A percentile compares a stretch with the other conserved stretches of the same genome.
Evolutionary conservation across 2,797 vertebrate species (phyloP).

Genomic region (Propithecus perrieri): DNA sequence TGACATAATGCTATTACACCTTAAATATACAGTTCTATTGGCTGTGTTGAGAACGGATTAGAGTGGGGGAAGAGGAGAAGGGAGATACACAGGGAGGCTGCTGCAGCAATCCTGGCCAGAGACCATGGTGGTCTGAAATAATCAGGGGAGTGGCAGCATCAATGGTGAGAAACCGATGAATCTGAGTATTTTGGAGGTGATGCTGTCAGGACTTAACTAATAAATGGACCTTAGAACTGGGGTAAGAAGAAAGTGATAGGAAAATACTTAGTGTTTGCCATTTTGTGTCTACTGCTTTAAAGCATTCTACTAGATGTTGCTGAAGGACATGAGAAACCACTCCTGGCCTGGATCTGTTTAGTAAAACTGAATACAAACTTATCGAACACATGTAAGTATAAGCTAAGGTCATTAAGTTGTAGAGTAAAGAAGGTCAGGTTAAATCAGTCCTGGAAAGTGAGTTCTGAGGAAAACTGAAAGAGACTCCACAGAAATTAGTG

Average conservation of each 20-base stretch:
- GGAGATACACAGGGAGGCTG: background rate
- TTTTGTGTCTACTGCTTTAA: background rate
- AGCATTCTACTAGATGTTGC: background rate
- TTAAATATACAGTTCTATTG: background rate
- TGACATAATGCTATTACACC: background rate
- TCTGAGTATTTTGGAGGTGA: background rate
- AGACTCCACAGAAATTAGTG: slow-evolving; percentile 2
- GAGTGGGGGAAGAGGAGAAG: background rate
- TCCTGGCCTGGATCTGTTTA: background rate
- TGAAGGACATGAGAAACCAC: background rate
- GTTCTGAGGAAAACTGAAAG: background rate
- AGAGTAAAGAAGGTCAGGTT: background rate
- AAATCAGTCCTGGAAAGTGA: slow-evolving; percentile 35
- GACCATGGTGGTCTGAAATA: background rate
- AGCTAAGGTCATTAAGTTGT: slow-evolving; percentile 22
- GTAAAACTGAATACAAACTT: slow-evolving; percentile 29
- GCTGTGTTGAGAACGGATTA: background rate
- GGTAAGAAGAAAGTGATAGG: background rate
- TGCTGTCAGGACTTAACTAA: background rate
- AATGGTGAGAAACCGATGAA: background rate
- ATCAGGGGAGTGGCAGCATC: background rate
- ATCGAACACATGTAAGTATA: background rate
- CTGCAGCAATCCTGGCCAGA: background rate
- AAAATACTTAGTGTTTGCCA: background rate
- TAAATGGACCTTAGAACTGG: background rate